These are phyloP conservation scores for Cantharis rustica DNA, from an alignment of 2,888 invertebrate species.

Conservation along the genomic window DNA sequence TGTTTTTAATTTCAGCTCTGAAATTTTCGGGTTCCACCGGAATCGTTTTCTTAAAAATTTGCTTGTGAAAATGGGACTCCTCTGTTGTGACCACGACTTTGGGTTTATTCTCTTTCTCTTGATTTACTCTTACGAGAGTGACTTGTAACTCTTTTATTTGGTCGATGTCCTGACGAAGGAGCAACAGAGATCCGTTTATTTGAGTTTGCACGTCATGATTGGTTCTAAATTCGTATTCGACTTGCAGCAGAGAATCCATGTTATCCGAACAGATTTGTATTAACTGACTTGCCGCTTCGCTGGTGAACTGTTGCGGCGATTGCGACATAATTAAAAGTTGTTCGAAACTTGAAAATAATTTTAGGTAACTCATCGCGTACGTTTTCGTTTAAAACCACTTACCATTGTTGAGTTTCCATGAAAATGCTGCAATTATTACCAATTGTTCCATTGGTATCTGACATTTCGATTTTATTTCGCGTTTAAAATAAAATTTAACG, in stretches of 20 bases:
- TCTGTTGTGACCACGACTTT: neutral
- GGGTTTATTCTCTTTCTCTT: neutral
- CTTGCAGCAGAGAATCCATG: neutral
- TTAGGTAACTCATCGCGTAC: neutral
- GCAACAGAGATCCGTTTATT: neutral
- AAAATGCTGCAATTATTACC: neutral
- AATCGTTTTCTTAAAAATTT: neutral
- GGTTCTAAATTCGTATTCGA: neutral
- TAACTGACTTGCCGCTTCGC: neutral
- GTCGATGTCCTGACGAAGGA: neutral
- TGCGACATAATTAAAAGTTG: neutral
- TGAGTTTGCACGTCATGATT: neutral
- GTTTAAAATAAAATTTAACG: neutral
- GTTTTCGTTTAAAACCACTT: neutral
- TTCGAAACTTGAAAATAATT: neutral
- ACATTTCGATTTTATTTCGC: neutral
- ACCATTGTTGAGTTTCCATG: neutral
- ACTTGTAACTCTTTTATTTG: neutral
- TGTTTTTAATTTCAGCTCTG: conserved; percentile 17
- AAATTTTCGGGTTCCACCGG: neutral
- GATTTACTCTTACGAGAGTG: neutral
- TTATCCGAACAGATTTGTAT: neutral
- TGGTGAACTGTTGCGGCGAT: neutral
- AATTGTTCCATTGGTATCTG: neutral
- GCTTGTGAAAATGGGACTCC: neutral